phyloP scores from a whole-genome alignment of 2,888 invertebrate species.

The Hedya salicella region DNA sequence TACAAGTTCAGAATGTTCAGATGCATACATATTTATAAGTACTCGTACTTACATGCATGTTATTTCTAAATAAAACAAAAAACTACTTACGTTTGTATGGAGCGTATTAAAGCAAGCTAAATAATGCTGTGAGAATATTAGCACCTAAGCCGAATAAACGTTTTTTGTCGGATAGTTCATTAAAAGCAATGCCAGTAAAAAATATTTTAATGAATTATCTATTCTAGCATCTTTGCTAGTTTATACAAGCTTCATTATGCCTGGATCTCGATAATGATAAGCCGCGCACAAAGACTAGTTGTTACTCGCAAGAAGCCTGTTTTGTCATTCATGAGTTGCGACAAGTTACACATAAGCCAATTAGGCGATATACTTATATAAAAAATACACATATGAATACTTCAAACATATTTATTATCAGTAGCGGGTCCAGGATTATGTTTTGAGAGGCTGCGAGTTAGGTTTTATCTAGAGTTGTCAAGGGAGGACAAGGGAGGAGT shows the following conservation, averaged over 20 bases:
- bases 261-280: constrained; percentile 21
- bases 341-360: background rate
- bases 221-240: constrained; percentile 19
- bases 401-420: too few relatives aligned
- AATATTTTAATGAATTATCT: constrained; percentile 31
- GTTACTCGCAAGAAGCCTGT: constrained; percentile 1
- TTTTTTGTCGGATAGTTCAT: constrained; percentile 4
- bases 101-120: too few relatives aligned
- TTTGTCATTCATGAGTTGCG: constrained; percentile 1
- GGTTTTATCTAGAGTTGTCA: too few relatives aligned
- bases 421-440: too few relatives aligned
- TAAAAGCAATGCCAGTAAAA: constrained; percentile 6
- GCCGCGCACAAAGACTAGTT: constrained; percentile 17
- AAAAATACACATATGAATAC: background rate
- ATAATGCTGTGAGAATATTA: constrained; percentile 5
- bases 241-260: constrained; percentile 24
- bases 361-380: background rate
- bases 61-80: too few relatives aligned
- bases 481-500: too few relatives aligned
- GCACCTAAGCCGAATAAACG: background rate
- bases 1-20: too few relatives aligned
- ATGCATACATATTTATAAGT: too few relatives aligned
- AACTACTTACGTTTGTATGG: too few relatives aligned
- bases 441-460: too few relatives aligned
- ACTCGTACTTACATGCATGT: too few relatives aligned